A percentile compares a stretch with the other conserved stretches of the same genome.
Evolutionary conservation across 2,888 invertebrate genomes (phyloP).

Genomic region (Ophioninae sp.): DNA sequence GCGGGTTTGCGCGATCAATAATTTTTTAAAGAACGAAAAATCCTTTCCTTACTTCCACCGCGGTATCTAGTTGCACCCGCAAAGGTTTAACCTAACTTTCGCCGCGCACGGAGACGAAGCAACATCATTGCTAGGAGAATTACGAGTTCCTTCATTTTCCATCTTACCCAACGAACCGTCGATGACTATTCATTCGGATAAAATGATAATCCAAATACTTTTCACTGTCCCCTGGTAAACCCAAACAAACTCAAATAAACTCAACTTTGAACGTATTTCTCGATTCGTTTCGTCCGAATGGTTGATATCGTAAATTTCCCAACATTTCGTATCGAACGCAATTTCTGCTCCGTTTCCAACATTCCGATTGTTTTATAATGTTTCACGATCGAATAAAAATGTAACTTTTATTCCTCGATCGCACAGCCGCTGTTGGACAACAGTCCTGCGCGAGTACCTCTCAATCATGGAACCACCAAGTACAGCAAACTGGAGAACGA

Average conservation of each 20-base stretch:
- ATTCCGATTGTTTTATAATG: neutral
- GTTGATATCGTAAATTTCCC: neutral
- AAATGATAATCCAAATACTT: neutral
- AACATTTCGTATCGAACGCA: neutral
- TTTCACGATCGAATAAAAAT: neutral
- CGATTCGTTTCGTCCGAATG: neutral
- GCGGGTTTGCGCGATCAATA: neutral
- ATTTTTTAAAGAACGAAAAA: neutral
- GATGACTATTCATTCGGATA: neutral
- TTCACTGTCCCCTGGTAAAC: neutral
- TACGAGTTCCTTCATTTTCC: neutral
- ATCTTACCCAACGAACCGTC: neutral
- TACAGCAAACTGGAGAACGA: conserved; percentile 95
- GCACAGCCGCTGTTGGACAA: conserved; percentile 83
- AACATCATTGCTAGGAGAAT: neutral
- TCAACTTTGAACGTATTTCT: neutral
- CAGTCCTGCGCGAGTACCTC: conserved; percentile 82
- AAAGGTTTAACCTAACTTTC: neutral
- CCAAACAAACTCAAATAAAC: neutral
- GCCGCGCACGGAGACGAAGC: neutral
- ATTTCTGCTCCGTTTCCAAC: neutral
- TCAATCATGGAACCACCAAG: conserved; percentile 88
- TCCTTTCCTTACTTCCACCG: neutral
- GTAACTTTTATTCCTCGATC: conserved; percentile 33
- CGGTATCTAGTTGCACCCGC: neutral